Conservation (phyloP, 1,140 invertebrate species). For the Euura saliciscinereae region DNA sequence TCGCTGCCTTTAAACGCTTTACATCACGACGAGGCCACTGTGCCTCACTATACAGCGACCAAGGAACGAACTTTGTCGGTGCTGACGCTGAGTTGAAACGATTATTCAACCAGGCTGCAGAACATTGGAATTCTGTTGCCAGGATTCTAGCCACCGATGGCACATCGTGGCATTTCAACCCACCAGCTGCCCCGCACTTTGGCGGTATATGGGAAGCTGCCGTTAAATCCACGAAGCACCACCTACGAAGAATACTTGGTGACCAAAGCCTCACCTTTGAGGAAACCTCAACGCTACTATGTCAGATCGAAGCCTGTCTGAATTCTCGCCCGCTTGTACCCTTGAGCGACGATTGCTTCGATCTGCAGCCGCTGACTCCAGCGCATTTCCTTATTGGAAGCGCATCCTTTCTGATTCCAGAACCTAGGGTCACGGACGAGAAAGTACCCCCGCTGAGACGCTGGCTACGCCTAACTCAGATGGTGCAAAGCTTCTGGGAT, state of each 20-base stretch:
- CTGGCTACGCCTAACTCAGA: slow-evolving; percentile 33
- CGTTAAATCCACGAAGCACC: slow-evolving; percentile 44
- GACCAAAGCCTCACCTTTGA: slow-evolving; percentile 22
- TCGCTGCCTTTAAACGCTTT: slow-evolving; percentile 19
- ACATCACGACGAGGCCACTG: slow-evolving; percentile 19
- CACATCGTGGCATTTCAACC: slow-evolving; percentile 54
- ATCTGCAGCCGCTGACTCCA: slow-evolving; percentile 19
- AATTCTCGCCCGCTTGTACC: slow-evolving; percentile 30
- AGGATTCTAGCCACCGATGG: too few species aligned
- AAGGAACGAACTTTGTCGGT: slow-evolving; percentile 25
- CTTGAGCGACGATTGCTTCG: slow-evolving; percentile 19
- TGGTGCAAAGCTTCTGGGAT: slow-evolving; percentile 34
- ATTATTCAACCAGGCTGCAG: too few species aligned
- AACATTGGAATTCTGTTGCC: background rate
- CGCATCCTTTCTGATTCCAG: slow-evolving; percentile 15
- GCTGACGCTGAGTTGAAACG: slow-evolving; percentile 17
- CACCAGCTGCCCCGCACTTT: slow-evolving; percentile 48
- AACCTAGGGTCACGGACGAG: slow-evolving; percentile 15
- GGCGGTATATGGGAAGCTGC: slow-evolving; percentile 52
- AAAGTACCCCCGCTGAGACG: slow-evolving; percentile 19
- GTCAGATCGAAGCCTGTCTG: slow-evolving; percentile 20
- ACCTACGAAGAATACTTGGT: slow-evolving; percentile 29
- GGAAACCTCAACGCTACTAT: slow-evolving; percentile 10
- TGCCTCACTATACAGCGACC: slow-evolving; percentile 17
- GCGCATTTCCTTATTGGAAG: slow-evolving; percentile 23